Percentiles rank a stretch among this genome's conserved stretches.
Conservation (phyloP, 2,797 vertebrate species). For the Onychomys leucogaster region DNA sequence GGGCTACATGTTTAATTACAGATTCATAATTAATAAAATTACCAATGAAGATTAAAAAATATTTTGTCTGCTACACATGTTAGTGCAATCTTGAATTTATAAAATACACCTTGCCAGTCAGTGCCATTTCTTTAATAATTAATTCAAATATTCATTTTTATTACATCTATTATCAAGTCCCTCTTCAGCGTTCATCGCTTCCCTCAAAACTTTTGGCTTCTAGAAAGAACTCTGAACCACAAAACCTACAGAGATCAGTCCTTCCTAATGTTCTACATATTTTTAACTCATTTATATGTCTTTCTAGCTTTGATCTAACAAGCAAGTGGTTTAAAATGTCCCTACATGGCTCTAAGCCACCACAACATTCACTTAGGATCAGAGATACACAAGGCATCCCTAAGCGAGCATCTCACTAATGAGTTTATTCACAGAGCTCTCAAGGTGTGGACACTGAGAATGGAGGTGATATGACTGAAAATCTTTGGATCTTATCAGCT, state of each 20-base stretch:
- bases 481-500: not conserved
- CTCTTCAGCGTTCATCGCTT: not conserved
- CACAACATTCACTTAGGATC: not conserved
- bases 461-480: not conserved
- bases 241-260: not conserved
- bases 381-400: not conserved
- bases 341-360: not conserved
- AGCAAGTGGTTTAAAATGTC: not conserved
- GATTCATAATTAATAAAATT: constrained; percentile 16
- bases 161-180: not conserved
- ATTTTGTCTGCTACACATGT: constrained; percentile 54
- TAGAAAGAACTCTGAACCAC: not conserved
- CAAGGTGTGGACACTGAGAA: not conserved
- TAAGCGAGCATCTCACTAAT: not conserved
- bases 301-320: not conserved
- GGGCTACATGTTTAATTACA: not conserved
- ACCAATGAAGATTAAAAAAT: not conserved
- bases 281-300: not conserved
- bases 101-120: not conserved
- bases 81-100: not conserved
- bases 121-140: not conserved
- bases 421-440: not conserved
- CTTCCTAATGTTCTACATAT: not conserved
- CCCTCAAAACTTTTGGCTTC: not conserved
- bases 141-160: not conserved